Percentiles rank a stretch among this genome's conserved stretches.
Conservation (phyloP, 37 sponge, comb jelly and placozoan genomes). For the Ephydatia muelleri region DNA sequence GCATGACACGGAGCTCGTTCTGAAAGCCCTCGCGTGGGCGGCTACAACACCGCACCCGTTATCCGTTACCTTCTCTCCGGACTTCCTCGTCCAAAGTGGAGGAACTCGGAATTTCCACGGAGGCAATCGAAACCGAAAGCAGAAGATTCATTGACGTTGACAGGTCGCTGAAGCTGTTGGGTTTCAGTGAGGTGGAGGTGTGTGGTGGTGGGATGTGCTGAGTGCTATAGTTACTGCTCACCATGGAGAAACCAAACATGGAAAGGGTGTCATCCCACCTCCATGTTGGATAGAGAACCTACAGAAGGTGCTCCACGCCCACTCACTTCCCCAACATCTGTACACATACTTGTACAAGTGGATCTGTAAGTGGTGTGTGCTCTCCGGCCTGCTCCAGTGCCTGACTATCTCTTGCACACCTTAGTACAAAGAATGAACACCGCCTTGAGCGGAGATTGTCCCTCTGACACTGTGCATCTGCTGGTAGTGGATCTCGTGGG, state of each 20-base stretch:
- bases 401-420: background rate
- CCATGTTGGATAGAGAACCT: background rate
- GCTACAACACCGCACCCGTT: background rate
- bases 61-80: background rate
- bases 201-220: background rate
- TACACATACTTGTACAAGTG: slow-evolving; percentile 27
- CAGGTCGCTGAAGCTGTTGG: background rate
- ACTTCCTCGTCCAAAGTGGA: background rate
- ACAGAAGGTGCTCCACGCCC: background rate
- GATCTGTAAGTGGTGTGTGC: slow-evolving; percentile 18
- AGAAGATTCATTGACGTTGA: background rate
- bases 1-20: background rate
- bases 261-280: background rate
- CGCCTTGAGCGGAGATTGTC: background rate
- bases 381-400: background rate
- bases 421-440: too few relatives aligned
- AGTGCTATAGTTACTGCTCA: background rate
- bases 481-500: background rate
- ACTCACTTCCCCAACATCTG: slow-evolving; percentile 9
- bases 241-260: background rate
- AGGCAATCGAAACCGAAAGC: background rate
- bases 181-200: background rate
- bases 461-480: background rate
- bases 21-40: background rate
- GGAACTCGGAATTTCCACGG: background rate